Percentiles rank a stretch among this genome's conserved stretches.
Conservation (phyloP, 2,888 invertebrate species). For the Drosophila suboccidentalis region DNA sequence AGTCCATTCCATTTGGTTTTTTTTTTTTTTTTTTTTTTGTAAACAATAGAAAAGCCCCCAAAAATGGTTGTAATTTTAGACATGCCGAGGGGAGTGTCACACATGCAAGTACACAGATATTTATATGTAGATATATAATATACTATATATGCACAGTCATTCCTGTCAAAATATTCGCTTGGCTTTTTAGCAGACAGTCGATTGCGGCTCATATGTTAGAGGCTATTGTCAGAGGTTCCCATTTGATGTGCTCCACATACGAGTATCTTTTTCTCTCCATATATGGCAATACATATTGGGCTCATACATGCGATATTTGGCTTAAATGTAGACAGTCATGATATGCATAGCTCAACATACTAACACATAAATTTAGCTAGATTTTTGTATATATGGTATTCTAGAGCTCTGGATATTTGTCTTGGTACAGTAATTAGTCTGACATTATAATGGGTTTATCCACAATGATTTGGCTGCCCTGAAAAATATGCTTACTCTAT, state of each 20-base stretch:
- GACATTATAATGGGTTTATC: slow-evolving; percentile 44
- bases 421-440: slow-evolving; percentile 38
- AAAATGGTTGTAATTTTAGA: slow-evolving; percentile 66
- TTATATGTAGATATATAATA: slow-evolving; percentile 10
- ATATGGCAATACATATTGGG: slow-evolving; percentile 58
- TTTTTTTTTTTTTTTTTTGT: slow-evolving; percentile 12
- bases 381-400: not conserved
- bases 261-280: slow-evolving; percentile 1
- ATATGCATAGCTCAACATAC: slow-evolving; percentile 19
- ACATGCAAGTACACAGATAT: slow-evolving; percentile 10
- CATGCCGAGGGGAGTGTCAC: slow-evolving; percentile 32
- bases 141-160: slow-evolving; percentile 9
- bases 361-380: slow-evolving; percentile 14
- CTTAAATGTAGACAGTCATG: slow-evolving; percentile 47
- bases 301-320: slow-evolving; percentile 52
- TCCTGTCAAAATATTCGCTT: slow-evolving; percentile 46
- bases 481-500: slow-evolving; percentile 14
- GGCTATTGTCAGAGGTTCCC: slow-evolving; percentile 32
- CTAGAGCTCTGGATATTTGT: slow-evolving; percentile 8
- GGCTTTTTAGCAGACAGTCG: slow-evolving; percentile 64
- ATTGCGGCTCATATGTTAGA: slow-evolving; percentile 57
- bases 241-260: slow-evolving; percentile 54
- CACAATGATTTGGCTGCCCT: slow-evolving; percentile 1
- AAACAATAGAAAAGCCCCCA: slow-evolving; percentile 24
- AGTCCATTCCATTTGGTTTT: slow-evolving; percentile 6